Conservation (phyloP, 1,140 invertebrate species). For the Glossosoma conforme region DNA sequence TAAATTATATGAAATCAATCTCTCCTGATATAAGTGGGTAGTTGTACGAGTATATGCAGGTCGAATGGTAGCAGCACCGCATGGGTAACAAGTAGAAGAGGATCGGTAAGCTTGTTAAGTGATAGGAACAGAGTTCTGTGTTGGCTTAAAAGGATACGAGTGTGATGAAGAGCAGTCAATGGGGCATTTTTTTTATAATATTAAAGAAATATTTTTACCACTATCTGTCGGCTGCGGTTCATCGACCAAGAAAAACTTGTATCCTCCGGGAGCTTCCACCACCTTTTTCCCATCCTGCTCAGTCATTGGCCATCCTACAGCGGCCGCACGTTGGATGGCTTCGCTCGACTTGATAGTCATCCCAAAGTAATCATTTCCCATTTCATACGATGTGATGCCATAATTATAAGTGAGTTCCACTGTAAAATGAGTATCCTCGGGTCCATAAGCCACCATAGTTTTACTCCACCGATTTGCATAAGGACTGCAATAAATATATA, state of each 20-base stretch:
- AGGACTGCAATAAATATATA: conserved; percentile 60
- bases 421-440: conserved; percentile 93
- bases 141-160: no score
- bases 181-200: no score
- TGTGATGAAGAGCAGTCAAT: no score
- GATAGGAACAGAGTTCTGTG: no score
- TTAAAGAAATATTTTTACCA: conserved; percentile 48
- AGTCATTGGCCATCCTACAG: conserved; percentile 60
- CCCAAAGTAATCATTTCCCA: conserved; percentile 84
- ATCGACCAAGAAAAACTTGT: conserved; percentile 78
- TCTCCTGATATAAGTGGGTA: no score
- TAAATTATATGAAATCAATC: no score
- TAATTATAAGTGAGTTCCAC: conserved; percentile 98
- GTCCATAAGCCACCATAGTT: conserved; percentile 98
- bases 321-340: conserved; percentile 65
- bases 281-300: conserved; percentile 56
- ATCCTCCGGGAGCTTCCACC: conserved; percentile 84
- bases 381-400: conserved; percentile 78
- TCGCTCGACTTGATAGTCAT: conserved; percentile 80
- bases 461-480: conserved; percentile 98
- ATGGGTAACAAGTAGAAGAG: no score
- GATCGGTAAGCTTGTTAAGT: no score
- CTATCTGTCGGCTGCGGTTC: conserved; percentile 58
- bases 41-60: no score
- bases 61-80: no score